Evolutionary conservation across 2,797 vertebrate genomes (phyloP).

Genomic region (Peromyscus aztecus): DNA sequence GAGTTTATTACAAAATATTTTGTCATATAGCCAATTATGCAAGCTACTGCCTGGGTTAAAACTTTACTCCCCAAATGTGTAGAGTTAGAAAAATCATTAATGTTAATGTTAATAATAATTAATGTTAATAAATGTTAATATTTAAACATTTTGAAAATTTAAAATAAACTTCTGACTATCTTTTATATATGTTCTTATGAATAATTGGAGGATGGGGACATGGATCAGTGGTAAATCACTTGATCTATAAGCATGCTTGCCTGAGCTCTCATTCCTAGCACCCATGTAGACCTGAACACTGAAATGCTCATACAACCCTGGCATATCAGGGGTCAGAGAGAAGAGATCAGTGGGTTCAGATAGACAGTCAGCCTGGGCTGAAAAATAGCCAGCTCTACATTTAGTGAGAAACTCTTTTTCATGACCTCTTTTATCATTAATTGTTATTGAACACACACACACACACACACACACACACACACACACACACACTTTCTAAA

Average conservation of each 20-base stretch:
- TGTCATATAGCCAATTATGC: conserved; percentile 35
- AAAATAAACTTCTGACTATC: not conserved
- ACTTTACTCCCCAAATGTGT: not conserved
- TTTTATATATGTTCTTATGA: not conserved
- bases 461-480: not conserved
- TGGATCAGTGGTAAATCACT: not conserved
- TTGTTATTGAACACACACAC: not conserved
- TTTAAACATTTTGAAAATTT: not conserved
- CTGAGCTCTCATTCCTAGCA: not conserved
- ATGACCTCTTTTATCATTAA: not conserved
- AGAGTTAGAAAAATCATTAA: not conserved
- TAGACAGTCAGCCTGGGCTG: not conserved
- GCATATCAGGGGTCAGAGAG: not conserved
- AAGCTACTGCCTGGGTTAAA: not conserved
- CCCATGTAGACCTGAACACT: not conserved
- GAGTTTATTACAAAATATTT: conserved; percentile 49
- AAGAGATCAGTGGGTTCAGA: not conserved
- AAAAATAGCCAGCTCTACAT: not conserved
- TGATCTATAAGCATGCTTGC: not conserved
- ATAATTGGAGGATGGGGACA: not conserved
- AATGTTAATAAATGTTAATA: not conserved
- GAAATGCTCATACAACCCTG: not conserved
- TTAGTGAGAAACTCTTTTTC: not conserved
- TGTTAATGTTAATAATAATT: too few relatives aligned
- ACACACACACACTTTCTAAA: not conserved